Percentiles rank a stretch among this genome's conserved stretches.
These are phyloP conservation scores for Lepidurus apus DNA, from an alignment of 1,140 invertebrate genomes.

Conservation along the genomic window DNA sequence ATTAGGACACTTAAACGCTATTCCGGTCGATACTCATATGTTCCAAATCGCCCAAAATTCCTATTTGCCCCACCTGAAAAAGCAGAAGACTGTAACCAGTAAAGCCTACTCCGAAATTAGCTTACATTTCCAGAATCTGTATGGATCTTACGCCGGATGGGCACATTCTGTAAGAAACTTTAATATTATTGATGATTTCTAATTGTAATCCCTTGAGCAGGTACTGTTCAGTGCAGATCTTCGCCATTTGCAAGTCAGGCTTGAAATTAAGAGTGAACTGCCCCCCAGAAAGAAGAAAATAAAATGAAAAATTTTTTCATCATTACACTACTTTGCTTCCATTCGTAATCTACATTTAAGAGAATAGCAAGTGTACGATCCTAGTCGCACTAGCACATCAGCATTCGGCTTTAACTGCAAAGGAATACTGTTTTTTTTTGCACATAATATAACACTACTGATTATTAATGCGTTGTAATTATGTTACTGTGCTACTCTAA, in stretches of 20 bases:
- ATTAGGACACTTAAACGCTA: conserved; percentile 74
- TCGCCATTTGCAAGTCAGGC: conserved; percentile 31
- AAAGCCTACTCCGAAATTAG: conserved; percentile 80
- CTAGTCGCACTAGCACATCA: too few species aligned
- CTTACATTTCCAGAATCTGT: conserved; percentile 69
- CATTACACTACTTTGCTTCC: too few species aligned
- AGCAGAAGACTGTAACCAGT: conserved; percentile 72
- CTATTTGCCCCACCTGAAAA: conserved; percentile 73
- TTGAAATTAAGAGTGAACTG: not conserved
- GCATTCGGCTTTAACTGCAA: too few species aligned
- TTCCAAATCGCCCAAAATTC: conserved; percentile 78
- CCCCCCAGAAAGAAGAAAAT: not conserved
- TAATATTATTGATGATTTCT: not conserved
- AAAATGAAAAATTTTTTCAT: not conserved
- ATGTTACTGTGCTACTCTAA: too few species aligned
- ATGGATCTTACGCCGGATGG: conserved; percentile 88
- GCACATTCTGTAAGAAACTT: conserved; percentile 71
- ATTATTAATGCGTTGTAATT: too few species aligned
- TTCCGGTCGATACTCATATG: conserved; percentile 96
- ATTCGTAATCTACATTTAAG: too few species aligned
- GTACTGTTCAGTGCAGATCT: conserved; percentile 34
- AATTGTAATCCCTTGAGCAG: not conserved
- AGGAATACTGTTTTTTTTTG: too few species aligned
- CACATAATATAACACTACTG: too few species aligned
- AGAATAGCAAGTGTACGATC: too few species aligned